These are phyloP conservation scores for Anoplophora glabripennis DNA, from an alignment of 1,140 invertebrate species.

Conservation along the genomic window DNA sequence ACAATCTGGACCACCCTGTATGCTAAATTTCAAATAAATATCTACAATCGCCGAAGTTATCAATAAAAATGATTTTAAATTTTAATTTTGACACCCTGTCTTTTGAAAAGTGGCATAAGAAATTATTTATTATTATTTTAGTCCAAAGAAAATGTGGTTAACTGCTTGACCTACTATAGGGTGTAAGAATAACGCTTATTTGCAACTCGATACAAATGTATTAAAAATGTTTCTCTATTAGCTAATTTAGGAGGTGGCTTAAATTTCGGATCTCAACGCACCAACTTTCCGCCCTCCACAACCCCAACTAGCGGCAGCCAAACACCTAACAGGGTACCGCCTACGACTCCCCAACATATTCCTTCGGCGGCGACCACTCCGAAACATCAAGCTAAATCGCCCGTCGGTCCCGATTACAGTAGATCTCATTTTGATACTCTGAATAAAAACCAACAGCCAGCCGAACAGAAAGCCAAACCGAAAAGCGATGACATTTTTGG, in stretches of 20 bases:
- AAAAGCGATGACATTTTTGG: conserved; percentile 78
- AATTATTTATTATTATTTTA: too few relatives aligned
- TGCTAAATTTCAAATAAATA: too few relatives aligned
- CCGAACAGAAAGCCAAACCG: conserved; percentile 47
- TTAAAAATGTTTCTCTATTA: background rate
- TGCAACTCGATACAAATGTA: too few relatives aligned
- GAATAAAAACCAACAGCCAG: conserved; percentile 45
- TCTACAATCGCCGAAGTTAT: too few relatives aligned
- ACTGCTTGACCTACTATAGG: too few relatives aligned
- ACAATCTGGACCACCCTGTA: too few relatives aligned
- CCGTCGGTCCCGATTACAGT: conserved; percentile 32
- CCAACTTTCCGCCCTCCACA: background rate
- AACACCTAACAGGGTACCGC: conserved; percentile 39
- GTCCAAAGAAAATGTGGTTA: too few relatives aligned
- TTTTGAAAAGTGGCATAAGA: too few relatives aligned
- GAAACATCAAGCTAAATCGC: conserved; percentile 48
- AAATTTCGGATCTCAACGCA: conserved; percentile 13
- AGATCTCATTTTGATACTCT: conserved; percentile 65
- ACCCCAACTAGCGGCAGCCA: conserved; percentile 22
- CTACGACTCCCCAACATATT: conserved; percentile 46
- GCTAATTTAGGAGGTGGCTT: conserved; percentile 27
- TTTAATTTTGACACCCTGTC: too few relatives aligned
- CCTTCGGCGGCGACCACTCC: conserved; percentile 50
- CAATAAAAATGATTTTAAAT: too few relatives aligned
- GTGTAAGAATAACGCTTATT: too few relatives aligned